Base-by-base conservation (phyloP, 2,888 invertebrate genomes). In the Drosophila putrida region DNA sequence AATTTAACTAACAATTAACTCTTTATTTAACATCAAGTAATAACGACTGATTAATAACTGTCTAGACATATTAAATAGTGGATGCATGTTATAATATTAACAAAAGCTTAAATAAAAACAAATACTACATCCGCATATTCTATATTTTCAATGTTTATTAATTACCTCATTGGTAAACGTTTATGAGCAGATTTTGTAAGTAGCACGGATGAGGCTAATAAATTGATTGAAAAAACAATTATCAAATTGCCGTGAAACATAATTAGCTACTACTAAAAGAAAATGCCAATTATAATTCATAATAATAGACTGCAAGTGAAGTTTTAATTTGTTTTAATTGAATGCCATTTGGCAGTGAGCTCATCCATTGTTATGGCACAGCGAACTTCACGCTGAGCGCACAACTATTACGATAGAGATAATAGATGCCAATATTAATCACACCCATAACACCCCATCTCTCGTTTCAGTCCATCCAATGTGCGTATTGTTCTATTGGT, bases 401-500 rank as follows among this genome's bases (percentile, higher is more conserved):
- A 49, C 86, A 84, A 85, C 79, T 74, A 77, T 84, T 79, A 83
- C 77, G 77, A 55, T 43, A 25, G 10, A 9, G 20, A 54, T 41
- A 43, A 43, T 43, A 10, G 41, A 35, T 68, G 53, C 25, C 28
- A 25, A 9, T 33, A 49, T 28, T 60, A 58, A 63, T 57, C 35
- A 35, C n/a, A 8, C 11, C 43, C 9, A 38, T 44, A 50, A 53
- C 50, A 59, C 44, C 36, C 36, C 9, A 20, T 49, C 25, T 61
- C 25, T 57, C 39, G 11, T 67, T 70, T 59, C 93, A 95, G 96
- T 91, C 93, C 96, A 15, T 71, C 85, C 90, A 96, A 96, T 90
- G 93, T 96, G 66, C 95, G 96, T 91, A 94, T 97, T 78, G 93
- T 98, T 79, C 93, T 97, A 63, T 92, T 98, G 78, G 95, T 97